A percentile compares a stretch with the other conserved stretches of the same genome.
phyloP scores from a whole-genome alignment of 2,888 invertebrate genomes.

The Tenthredo livida region DNA sequence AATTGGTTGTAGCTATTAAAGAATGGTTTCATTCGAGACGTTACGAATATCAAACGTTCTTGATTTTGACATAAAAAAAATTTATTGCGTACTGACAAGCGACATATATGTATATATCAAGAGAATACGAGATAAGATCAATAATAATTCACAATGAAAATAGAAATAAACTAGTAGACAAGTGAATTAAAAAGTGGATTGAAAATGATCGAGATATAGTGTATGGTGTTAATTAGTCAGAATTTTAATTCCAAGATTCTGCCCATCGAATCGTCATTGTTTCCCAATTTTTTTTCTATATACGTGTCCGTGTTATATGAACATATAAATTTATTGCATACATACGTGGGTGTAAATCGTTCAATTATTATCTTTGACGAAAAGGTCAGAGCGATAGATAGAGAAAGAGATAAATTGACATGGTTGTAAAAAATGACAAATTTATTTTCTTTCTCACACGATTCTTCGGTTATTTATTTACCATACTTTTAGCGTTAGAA shows the following conservation, averaged over 20 bases:
- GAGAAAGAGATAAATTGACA: neutral
- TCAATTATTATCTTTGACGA: neutral
- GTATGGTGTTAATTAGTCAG: neutral
- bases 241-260: too few relatives aligned
- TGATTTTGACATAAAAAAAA: neutral
- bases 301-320: too few relatives aligned
- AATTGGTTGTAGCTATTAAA: conserved; percentile 3
- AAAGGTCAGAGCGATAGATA: too few relatives aligned
- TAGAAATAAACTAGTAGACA: neutral
- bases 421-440: neutral
- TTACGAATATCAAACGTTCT: neutral
- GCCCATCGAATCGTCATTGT: too few relatives aligned
- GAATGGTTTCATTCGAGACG: neutral
- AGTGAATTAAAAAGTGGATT: neutral
- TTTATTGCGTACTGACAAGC: neutral
- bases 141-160: neutral
- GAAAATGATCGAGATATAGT: neutral
- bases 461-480: neutral
- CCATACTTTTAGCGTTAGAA: neutral
- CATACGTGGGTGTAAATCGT: neutral
- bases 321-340: too few relatives aligned
- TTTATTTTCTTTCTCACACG: neutral
- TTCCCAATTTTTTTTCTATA: too few relatives aligned
- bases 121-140: neutral
- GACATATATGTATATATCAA: neutral